Evolutionary conservation across 2,888 invertebrate genomes (phyloP).

Genomic region (Scelioninae gen. 1): DNA sequence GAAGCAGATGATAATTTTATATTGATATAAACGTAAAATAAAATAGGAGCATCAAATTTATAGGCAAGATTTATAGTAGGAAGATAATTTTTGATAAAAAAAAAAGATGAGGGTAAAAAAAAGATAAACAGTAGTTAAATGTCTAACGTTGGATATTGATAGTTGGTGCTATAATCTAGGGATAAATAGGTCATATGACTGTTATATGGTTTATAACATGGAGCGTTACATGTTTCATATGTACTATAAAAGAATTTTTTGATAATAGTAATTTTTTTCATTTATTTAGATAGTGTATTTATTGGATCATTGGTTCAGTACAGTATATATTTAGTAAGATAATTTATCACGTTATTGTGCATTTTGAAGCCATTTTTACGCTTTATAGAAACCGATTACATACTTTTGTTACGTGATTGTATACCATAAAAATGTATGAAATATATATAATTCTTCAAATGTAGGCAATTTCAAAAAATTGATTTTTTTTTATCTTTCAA

Average conservation of each 20-base stretch:
- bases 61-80: not conserved
- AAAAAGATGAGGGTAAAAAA: no score
- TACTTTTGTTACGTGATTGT: no score
- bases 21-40: constrained; percentile 1
- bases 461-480: no score
- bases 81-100: not conserved
- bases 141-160: constrained; percentile 7
- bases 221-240: not conserved
- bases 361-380: not conserved
- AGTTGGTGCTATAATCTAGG: constrained; percentile 8
- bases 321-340: not conserved
- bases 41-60: no score
- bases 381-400: no score
- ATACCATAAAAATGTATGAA: no score
- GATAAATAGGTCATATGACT: constrained; percentile 30
- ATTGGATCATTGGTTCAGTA: not conserved
- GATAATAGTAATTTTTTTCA: not conserved
- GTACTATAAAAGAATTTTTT: not conserved
- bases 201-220: constrained; percentile 9
- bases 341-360: not conserved
- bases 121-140: constrained; percentile 4
- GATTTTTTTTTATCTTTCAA: no score
- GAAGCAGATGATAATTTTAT: not conserved
- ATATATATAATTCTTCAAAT: no score
- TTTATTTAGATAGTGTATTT: constrained; percentile 1